phyloP scores from a whole-genome alignment of 2,113 vertebrate genomes.

The Falcunculus frontatus region DNA sequence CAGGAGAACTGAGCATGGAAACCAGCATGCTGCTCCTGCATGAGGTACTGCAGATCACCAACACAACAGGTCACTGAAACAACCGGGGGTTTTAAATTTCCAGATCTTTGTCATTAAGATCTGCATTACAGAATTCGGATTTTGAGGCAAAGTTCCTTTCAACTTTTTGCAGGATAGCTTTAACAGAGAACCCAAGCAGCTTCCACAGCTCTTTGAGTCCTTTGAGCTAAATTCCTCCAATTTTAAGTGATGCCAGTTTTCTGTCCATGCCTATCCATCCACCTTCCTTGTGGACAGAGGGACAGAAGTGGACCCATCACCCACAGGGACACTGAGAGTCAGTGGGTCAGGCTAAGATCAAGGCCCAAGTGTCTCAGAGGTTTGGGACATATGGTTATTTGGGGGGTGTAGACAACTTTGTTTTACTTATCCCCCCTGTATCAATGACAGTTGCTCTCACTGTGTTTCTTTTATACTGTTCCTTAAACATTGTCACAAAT shows the following conservation, averaged over 20 bases:
- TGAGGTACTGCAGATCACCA: neutral
- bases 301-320: neutral
- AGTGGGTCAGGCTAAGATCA: neutral
- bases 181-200: neutral
- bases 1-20: neutral
- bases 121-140: neutral
- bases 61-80: neutral
- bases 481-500: neutral
- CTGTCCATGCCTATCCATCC: neutral
- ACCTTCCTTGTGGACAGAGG: neutral
- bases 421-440: neutral
- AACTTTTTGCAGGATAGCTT: neutral
- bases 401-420: neutral
- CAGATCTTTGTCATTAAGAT: neutral
- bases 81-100: neutral
- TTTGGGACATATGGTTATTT: neutral
- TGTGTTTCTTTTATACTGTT: neutral
- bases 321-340: rapidly evolving
- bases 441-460: neutral
- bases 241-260: neutral
- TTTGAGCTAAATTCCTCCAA: neutral
- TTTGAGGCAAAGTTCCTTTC: neutral
- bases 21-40: neutral
- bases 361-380: neutral
- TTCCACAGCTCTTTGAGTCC: neutral